These are phyloP conservation scores for Heliconius ethilla DNA, from an alignment of 2,888 invertebrate genomes.

Conservation along the genomic window DNA sequence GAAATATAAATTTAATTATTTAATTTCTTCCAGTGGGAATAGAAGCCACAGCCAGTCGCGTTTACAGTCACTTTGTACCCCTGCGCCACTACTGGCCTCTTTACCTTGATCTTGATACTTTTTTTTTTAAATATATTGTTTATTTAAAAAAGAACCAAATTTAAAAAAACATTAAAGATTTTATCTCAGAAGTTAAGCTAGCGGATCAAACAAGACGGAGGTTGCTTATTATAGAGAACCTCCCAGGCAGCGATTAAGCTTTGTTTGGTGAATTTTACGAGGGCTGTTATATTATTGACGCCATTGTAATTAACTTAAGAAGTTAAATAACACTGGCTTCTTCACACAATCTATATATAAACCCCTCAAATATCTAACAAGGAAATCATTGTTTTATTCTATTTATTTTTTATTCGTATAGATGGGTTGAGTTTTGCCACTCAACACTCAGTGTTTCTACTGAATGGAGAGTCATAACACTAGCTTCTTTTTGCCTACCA, in stretches of 20 bases:
- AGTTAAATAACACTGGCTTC: neutral
- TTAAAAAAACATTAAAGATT: neutral
- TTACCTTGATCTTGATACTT: too few species aligned
- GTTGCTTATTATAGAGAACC: constrained; percentile 4
- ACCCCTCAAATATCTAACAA: neutral
- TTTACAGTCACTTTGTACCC: too few species aligned
- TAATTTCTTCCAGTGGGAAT: too few species aligned
- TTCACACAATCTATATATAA: neutral
- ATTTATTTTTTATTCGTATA: too few species aligned
- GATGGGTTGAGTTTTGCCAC: too few species aligned
- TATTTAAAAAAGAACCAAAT: too few species aligned
- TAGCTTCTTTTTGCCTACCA: too few species aligned
- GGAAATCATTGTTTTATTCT: neutral
- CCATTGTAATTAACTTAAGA: neutral
- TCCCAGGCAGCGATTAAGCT: neutral
- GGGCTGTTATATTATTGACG: neutral
- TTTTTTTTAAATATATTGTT: neutral
- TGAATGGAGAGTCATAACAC: too few species aligned
- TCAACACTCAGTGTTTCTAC: too few species aligned
- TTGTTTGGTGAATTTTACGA: neutral
- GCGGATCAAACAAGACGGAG: constrained; percentile 9
- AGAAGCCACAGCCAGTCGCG: too few species aligned
- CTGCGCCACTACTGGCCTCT: too few species aligned
- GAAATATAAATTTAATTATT: too few species aligned
- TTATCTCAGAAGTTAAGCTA: constrained; percentile 14